Evolutionary conservation across 2,797 vertebrate genomes (phyloP).

Genomic region (Jordanella pulchra): DNA sequence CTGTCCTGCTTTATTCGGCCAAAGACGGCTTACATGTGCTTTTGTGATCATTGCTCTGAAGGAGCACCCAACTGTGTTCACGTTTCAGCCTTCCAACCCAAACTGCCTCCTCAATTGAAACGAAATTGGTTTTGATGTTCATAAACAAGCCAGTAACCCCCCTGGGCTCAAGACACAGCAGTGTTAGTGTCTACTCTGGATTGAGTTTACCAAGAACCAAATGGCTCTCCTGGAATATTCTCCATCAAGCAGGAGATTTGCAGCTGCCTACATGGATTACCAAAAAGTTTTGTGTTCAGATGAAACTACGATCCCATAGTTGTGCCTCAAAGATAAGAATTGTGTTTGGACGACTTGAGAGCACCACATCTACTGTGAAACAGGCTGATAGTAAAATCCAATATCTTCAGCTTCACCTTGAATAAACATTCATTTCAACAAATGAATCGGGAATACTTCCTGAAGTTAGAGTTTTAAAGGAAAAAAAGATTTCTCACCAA

Average conservation of each 20-base stretch:
- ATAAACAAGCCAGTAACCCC: background rate
- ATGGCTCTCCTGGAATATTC: background rate
- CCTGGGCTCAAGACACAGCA: background rate
- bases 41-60: background rate
- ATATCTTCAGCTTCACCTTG: background rate
- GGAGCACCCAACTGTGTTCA: background rate
- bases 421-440: background rate
- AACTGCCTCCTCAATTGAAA: background rate
- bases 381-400: background rate
- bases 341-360: too few relatives aligned
- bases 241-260: background rate
- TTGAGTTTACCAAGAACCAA: background rate
- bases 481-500: background rate
- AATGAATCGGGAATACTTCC: background rate
- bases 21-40: background rate
- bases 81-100: background rate
- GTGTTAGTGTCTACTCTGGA: background rate
- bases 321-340: background rate
- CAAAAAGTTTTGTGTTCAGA: too few relatives aligned
- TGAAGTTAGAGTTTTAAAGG: background rate
- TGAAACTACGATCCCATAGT: background rate
- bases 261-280: background rate
- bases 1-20: too few relatives aligned
- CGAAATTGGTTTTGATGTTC: background rate
- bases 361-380: background rate